Base-by-base conservation (phyloP, 2,797 vertebrate species). In the Sebastes hubbsi region DNA sequence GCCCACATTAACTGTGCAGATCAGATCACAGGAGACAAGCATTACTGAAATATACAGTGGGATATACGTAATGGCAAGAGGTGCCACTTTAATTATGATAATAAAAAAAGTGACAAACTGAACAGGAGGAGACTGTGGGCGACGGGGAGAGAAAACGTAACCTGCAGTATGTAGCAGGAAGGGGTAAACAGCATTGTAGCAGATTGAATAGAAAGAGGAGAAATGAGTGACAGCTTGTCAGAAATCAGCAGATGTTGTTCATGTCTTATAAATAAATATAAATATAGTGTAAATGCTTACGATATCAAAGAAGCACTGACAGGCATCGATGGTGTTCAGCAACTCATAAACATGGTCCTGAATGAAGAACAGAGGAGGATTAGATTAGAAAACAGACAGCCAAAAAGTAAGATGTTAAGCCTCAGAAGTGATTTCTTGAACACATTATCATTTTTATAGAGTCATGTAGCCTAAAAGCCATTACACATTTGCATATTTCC, bases 331-430 rank as follows among this genome's bases (percentile, higher is more conserved):
- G 78, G 97, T 96, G 93, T 98, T 99, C 78, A 99, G 95, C 89
- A 99, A 87, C 92, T 99, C 98, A 72, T 98, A 99, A 20, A 98
- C 98, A 7, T 99, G 97, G 81, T 99, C 98, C 98, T 99, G 82
- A 42, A 85, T 77, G 14, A 79, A 65, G 16, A 83, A 49, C 3
- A 75, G 22, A 77, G 14, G 72, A n/a, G 32, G 24, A 59, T 38
- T 9, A 7, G 13, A 63, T 86, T 49, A 76, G 18, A 72, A 76
- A 61, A 60, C 8, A 49, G 20, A 58, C 38, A 55, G 8, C 2
- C 32, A 8, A 27, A 72, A 52, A 66, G 46, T 8, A 68, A 42
- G 2, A 11, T n/a, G 34, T 78, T 30, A 29, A 14, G 5, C 36
- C 46, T 69, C n/a, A 7, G 27, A 25, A 60, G n/a, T 22, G 52